Percentiles rank a stretch among this genome's conserved stretches.
phyloP scores from a whole-genome alignment of 2,888 invertebrate species.

The Thymelicus sylvestris region DNA sequence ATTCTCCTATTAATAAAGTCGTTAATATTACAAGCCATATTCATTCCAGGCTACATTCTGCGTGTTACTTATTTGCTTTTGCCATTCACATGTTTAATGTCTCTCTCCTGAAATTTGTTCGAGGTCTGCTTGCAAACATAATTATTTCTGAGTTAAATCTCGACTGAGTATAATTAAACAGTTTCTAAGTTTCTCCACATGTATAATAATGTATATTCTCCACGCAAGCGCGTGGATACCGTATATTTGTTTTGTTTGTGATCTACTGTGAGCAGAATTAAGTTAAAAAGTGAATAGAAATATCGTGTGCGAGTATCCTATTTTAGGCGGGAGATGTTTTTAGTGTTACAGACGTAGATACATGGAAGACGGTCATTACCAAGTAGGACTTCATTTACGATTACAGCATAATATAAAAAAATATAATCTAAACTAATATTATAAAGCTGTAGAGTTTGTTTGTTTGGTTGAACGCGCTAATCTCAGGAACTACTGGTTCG shows the following conservation, averaged over 20 bases:
- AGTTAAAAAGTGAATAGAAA: background rate
- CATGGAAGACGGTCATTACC: too few species aligned
- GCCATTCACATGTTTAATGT: slow-evolving; percentile 33
- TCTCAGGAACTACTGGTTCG: too few species aligned
- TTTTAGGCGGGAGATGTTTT: too few species aligned
- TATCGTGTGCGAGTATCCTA: background rate
- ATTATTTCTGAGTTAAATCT: slow-evolving; percentile 35
- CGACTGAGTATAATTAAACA: slow-evolving; percentile 32
- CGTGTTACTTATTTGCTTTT: slow-evolving; percentile 34
- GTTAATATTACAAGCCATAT: slow-evolving; percentile 17
- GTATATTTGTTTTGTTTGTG: background rate
- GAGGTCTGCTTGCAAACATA: slow-evolving; percentile 35
- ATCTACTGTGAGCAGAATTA: background rate
- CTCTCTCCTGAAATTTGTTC: slow-evolving; percentile 32
- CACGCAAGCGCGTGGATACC: background rate
- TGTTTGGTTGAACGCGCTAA: too few species aligned
- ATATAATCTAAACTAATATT: too few species aligned
- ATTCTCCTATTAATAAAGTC: background rate
- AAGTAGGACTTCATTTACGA: too few species aligned
- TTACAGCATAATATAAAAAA: too few species aligned
- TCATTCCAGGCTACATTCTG: slow-evolving; percentile 23
- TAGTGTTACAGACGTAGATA: too few species aligned
- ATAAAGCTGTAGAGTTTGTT: too few species aligned
- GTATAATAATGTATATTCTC: background rate
- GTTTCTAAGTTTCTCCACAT: slow-evolving; percentile 12